phyloP scores from a whole-genome alignment of 2,113 vertebrate genomes.

The Nothocercus nigrocapillus region DNA sequence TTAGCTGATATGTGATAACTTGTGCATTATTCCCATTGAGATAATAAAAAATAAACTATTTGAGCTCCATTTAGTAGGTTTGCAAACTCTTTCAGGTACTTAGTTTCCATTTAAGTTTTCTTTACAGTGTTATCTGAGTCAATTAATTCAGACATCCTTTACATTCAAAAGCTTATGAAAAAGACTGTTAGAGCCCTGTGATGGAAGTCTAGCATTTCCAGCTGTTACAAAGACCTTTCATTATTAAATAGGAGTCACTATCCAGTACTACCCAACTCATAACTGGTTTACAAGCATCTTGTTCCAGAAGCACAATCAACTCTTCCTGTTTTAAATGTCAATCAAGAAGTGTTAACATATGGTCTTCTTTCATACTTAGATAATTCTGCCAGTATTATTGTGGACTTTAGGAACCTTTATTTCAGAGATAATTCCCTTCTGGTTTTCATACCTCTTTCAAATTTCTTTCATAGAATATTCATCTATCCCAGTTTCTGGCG shows the following conservation, averaged over 20 bases:
- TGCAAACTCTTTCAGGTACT: background rate
- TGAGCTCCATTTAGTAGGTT: background rate
- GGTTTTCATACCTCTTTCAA: background rate
- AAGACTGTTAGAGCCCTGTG: background rate
- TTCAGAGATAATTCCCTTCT: background rate
- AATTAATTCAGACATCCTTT: background rate
- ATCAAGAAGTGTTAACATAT: background rate
- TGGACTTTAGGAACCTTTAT: background rate
- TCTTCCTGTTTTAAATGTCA: constrained; percentile 24
- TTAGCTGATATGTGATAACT: background rate
- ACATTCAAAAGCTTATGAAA: background rate
- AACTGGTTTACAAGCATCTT: constrained; percentile 30
- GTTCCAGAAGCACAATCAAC: background rate
- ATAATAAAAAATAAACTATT: background rate
- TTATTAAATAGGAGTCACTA: background rate
- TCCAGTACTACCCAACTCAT: background rate
- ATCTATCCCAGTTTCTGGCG: background rate
- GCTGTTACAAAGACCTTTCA: constrained; percentile 20
- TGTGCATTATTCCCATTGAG: background rate
- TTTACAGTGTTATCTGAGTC: background rate
- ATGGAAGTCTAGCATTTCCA: background rate
- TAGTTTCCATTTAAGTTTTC: background rate
- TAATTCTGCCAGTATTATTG: background rate
- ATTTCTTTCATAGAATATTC: background rate
- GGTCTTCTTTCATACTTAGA: background rate